Evolutionary conservation across 2,888 invertebrate genomes (phyloP).

Genomic region (Chironomus riparius): DNA sequence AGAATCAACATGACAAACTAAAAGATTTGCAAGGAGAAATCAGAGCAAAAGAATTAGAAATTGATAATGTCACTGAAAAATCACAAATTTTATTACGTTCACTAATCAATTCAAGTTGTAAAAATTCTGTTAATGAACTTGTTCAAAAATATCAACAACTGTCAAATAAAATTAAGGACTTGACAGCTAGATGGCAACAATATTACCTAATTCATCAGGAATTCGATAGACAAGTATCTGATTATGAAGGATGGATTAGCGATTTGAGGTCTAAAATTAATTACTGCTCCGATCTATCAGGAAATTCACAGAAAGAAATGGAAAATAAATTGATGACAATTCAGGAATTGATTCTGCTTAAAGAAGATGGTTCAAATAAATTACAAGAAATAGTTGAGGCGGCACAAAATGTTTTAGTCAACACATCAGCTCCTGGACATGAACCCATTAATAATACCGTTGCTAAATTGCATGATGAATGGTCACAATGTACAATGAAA

Average conservation of each 20-base stretch:
- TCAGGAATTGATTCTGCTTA: slow-evolving; percentile 78
- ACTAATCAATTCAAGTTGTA: slow-evolving; percentile 60
- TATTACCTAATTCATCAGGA: slow-evolving; percentile 83
- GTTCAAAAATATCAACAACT: slow-evolving; percentile 86
- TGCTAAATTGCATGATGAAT: slow-evolving; percentile 75
- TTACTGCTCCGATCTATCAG: slow-evolving; percentile 74
- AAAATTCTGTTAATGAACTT: slow-evolving; percentile 75
- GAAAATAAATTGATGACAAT: slow-evolving; percentile 75
- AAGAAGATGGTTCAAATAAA: slow-evolving; percentile 85
- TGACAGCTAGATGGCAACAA: slow-evolving; percentile 85
- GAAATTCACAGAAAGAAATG: slow-evolving; percentile 74
- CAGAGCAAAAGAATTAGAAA: slow-evolving; percentile 82
- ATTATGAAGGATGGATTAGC: slow-evolving; percentile 76
- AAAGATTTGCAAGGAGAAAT: slow-evolving; percentile 78
- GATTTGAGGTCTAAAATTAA: slow-evolving; percentile 74
- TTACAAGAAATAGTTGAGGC: slow-evolving; percentile 83
- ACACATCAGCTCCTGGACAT: slow-evolving; percentile 83
- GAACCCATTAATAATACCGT: slow-evolving; percentile 75
- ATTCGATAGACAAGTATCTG: slow-evolving; percentile 68
- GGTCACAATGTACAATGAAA: slow-evolving; percentile 77
- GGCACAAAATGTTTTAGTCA: slow-evolving; percentile 82
- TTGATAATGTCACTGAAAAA: slow-evolving; percentile 84
- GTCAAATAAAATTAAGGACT: slow-evolving; percentile 81
- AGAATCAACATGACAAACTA: slow-evolving; percentile 70
- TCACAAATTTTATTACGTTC: slow-evolving; percentile 76